phyloP scores from a whole-genome alignment of 2,797 vertebrate genomes.

The Synanceia verrucosa region DNA sequence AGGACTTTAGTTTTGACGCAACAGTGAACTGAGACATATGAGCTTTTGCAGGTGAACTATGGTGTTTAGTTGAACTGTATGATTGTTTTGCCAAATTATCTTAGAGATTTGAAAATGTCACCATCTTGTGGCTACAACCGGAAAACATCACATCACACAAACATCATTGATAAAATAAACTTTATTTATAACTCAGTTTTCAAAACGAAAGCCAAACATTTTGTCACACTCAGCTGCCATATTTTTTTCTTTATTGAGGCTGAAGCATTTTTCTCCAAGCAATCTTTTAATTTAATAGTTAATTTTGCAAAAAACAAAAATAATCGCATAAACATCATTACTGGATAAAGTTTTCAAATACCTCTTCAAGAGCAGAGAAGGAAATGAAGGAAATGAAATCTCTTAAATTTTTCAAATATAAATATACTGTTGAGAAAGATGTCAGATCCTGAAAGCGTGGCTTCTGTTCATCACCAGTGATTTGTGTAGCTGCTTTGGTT shows the following conservation, averaged over 20 bases:
- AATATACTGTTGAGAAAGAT: neutral
- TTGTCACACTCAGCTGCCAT: neutral
- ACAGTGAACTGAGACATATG: too few species aligned
- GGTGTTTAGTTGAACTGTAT: too few species aligned
- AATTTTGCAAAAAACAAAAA: too few species aligned
- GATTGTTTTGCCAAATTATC: too few species aligned
- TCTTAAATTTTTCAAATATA: too few species aligned
- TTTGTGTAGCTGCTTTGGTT: neutral
- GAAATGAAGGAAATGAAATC: too few species aligned
- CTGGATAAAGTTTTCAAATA: neutral
- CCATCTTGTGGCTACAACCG: slow-evolving; percentile 19
- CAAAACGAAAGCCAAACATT: neutral
- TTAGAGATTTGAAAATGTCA: too few species aligned
- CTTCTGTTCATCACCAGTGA: neutral
- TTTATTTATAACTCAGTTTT: slow-evolving; percentile 5
- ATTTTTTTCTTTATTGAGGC: neutral
- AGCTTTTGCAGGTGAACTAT: too few species aligned
- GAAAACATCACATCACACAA: slow-evolving; percentile 1
- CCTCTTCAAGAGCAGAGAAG: neutral
- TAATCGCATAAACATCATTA: neutral
- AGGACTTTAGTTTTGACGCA: too few species aligned
- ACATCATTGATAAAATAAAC: neutral
- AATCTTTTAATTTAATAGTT: too few species aligned
- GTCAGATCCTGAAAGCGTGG: neutral
- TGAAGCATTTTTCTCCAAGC: neutral